Conservation (phyloP, 2,113 vertebrate genomes). For the Eclectus roratus region DNA sequence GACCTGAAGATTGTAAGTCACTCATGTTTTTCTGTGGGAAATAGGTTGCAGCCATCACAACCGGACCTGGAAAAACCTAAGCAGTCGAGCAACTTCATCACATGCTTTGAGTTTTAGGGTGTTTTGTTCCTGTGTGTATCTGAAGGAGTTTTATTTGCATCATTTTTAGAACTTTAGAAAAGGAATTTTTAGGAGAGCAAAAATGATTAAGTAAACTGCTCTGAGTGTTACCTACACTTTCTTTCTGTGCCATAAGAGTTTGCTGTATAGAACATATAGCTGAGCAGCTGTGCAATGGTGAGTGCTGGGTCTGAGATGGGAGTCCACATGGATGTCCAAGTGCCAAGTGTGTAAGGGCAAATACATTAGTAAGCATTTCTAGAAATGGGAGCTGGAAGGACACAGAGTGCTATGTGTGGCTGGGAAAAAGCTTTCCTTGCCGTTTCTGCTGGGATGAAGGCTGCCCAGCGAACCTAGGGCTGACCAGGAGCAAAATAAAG, state of each 20-base stretch:
- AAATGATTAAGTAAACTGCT: background rate
- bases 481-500: background rate
- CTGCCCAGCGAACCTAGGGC: background rate
- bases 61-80: accelerated
- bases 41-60: background rate
- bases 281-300: background rate
- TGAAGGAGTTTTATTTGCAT: background rate
- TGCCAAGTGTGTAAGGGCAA: background rate
- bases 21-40: background rate
- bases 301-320: background rate
- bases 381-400: background rate
- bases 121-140: background rate
- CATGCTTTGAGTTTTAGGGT: accelerated
- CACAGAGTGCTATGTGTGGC: accelerated
- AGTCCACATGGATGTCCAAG: background rate
- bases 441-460: background rate
- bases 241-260: background rate
- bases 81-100: background rate
- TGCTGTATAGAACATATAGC: background rate
- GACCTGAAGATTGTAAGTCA: no score
- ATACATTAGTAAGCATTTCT: background rate
- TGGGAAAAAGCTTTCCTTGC: background rate
- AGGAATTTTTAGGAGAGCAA: background rate
- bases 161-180: background rate
- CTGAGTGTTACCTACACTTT: background rate